phyloP scores from a whole-genome alignment of 2,113 vertebrate genomes.

The Larimichthys crocea region DNA sequence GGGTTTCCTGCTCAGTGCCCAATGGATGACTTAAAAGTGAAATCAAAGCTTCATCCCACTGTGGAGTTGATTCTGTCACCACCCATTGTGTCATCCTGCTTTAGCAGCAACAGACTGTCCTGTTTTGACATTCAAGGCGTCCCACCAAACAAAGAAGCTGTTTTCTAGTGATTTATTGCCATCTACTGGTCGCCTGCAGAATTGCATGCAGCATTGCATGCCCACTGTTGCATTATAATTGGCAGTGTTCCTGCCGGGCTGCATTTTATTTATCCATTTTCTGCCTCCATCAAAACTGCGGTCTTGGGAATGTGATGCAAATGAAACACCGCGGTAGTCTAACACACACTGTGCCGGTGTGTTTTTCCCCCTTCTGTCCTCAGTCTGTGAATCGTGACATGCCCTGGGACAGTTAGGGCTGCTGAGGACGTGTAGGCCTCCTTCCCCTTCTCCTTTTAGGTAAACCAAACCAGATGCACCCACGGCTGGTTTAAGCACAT shows the following conservation, averaged over 20 bases:
- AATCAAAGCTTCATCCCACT: background rate
- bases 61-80: background rate
- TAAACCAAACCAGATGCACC: slow-evolving; percentile 72
- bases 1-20: slow-evolving; percentile 9
- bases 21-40: background rate
- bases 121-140: background rate
- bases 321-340: slow-evolving; percentile 53
- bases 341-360: slow-evolving; percentile 76
- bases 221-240: background rate
- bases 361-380: slow-evolving; percentile 79
- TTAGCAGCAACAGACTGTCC: background rate
- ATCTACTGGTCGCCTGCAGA: slow-evolving; percentile 59
- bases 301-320: slow-evolving; percentile 51
- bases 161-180: slow-evolving; percentile 59
- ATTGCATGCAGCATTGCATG: slow-evolving; percentile 43
- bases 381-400: slow-evolving; percentile 87
- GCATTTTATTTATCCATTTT: slow-evolving; percentile 16
- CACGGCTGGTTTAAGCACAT: slow-evolving; percentile 43
- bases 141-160: background rate
- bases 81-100: slow-evolving; percentile 3
- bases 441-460: slow-evolving; percentile 77
- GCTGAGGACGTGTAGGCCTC: slow-evolving; percentile 77
- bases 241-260: background rate
- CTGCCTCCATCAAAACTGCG: slow-evolving; percentile 35
- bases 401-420: slow-evolving; percentile 86